Evolutionary conservation across 1,140 invertebrate species (phyloP), one percentile per base, ranked within the genome.

Genomic region (Bombus impatiens): DNA sequence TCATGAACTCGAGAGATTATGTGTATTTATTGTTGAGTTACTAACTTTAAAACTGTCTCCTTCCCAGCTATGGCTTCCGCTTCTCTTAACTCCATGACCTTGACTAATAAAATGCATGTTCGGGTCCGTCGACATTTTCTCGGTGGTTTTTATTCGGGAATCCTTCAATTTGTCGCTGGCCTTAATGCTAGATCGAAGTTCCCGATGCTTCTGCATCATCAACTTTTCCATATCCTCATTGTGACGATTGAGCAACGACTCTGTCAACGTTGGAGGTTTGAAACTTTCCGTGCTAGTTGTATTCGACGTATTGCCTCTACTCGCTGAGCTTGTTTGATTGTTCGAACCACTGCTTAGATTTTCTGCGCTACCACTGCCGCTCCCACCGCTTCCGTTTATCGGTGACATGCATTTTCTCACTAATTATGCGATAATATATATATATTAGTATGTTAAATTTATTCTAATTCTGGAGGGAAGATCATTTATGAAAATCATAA

Each of bases 161-260:
- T 96, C 94, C 72, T 95, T 96, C 15, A 94, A 78, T 75, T 95
- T 95, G 22, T 94, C 93, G 32, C 90, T 94, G 13, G 94, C 94
- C 71, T 96, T 96, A 25, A 95, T 96, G 70, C 94, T 96, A 3
- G 94, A 96, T 32, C 96, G 94, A n/a, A 96, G 94, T 86, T 97
- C 96, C 12, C 96, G 95, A 90, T 97, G 97, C 78, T 96, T 96
- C 89, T 97, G 96, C 18, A 97, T 95, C 96, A 98, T 97, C 9
- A 96, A 95, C 90, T 97, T 97, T 91, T 98, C 97, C 97, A 98
- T 98, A 78, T 97, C 96, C 87, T 97, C 96, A 92, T 97, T 98
- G 89, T 98, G 97, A 87, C 96, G 96, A 79, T 93, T 96, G 3
- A 98, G 93, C 68, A 97, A 75, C 2, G 95, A 96, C 92, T 97